phyloP scores from a whole-genome alignment of 2,797 vertebrate species.

The Furcifer pardalis region DNA sequence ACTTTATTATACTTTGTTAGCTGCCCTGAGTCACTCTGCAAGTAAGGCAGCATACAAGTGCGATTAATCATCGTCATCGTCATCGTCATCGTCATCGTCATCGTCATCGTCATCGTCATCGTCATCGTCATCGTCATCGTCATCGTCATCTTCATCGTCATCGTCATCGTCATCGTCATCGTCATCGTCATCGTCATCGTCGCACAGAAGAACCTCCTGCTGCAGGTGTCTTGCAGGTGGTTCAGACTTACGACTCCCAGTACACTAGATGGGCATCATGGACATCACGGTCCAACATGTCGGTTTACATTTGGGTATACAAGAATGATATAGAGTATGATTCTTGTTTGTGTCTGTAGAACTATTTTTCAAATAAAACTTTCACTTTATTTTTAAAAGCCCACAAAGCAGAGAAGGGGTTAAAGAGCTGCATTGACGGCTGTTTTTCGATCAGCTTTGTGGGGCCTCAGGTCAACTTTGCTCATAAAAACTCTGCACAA shows the following conservation, averaged over 20 bases:
- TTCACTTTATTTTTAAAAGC: conserved; percentile 34
- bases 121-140: too few relatives aligned
- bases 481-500: conserved; percentile 84
- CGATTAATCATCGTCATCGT: too few relatives aligned
- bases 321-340: neutral
- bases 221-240: too few relatives aligned
- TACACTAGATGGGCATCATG: neutral
- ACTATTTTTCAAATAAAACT: conserved; percentile 38
- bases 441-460: conserved; percentile 79
- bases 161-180: too few relatives aligned
- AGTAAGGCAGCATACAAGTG: too few relatives aligned
- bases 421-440: conserved; percentile 70
- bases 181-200: too few relatives aligned
- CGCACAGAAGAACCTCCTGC: too few relatives aligned
- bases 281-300: neutral
- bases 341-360: conserved; percentile 16
- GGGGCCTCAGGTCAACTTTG: conserved; percentile 82
- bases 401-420: conserved; percentile 69
- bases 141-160: too few relatives aligned
- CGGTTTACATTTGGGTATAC: neutral
- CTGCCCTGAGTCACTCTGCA: too few relatives aligned
- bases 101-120: too few relatives aligned
- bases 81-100: too few relatives aligned
- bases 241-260: neutral
- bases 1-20: too few relatives aligned